Base-by-base conservation (phyloP, 2,888 invertebrate genomes). In the Formica aserva region DNA sequence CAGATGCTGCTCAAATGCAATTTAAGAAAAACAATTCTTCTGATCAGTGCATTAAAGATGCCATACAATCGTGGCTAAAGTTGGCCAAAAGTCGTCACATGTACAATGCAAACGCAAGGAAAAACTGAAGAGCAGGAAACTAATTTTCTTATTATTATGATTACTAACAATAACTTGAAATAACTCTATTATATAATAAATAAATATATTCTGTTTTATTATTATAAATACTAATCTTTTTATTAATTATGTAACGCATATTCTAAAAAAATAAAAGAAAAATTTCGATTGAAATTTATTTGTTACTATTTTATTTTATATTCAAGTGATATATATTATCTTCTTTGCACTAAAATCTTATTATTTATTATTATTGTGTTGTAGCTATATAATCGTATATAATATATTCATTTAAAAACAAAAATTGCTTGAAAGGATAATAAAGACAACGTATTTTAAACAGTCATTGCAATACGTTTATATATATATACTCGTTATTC, bases 1-100 rank as follows among this genome's bases (percentile, higher is more conserved):
- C 62, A 63, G 62, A 63, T 18, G 62, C 18, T 32, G 32, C 62
- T 63, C n/a, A 63, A 32, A 9, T 63, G 4, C 62, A 63, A 32
- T 63, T 63, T 35, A 29, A 32, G 3, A 15, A 15, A 32, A 62
- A 32, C 0, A 62, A 32, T 8, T 62, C 62, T 62, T 62, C 18
- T 13, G 18, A 62, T 62, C 15, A 29, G 3, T 18, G 18, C 8
- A 62, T 62, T 18, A 62, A 29, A 62, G 62, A 62, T 62, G 62
- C 18, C 29, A 32, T 62, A 18, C 62, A 62, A 62, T 18, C 8
- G 2, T 62, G 62, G 62, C 32, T 62, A 62, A 62, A 32, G 8
- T 32, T 62, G 18, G 62, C 32, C 29, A 62, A 62, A 62, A 62
- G 18, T 62, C 26, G 32, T 1, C 32, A 62, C 32, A 6, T 29